Evolutionary conservation across 2,113 vertebrate genomes (phyloP).

Genomic region (Chamaea fasciata): DNA sequence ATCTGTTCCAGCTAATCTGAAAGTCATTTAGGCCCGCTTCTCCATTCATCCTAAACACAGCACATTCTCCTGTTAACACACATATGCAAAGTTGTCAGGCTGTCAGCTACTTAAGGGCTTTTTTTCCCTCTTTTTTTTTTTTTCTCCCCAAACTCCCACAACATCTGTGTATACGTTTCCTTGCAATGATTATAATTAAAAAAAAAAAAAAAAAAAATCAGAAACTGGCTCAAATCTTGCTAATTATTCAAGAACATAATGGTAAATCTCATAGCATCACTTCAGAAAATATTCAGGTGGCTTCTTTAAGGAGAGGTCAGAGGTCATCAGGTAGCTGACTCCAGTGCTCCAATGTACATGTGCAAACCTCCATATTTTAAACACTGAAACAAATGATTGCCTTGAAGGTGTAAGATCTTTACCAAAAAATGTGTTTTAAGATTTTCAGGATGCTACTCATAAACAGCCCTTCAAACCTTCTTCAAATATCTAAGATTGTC

Average conservation of each 20-base stretch:
- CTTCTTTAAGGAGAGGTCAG: background rate
- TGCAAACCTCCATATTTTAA: background rate
- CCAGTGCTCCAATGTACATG: background rate
- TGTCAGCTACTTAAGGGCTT: conserved; percentile 68
- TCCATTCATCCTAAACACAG: conserved; percentile 76
- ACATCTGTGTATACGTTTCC: conserved; percentile 72
- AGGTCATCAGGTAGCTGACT: background rate
- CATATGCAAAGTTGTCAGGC: conserved; percentile 78
- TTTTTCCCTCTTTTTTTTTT: background rate
- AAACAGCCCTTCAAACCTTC: background rate
- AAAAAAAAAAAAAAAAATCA: background rate
- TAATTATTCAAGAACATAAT: background rate
- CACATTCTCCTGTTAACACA: conserved; percentile 82
- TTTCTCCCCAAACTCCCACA: conserved; percentile 42
- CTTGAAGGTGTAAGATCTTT: background rate
- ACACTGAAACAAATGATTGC: background rate
- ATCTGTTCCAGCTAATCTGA: conserved; percentile 92
- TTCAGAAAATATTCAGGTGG: background rate
- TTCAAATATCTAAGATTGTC: background rate
- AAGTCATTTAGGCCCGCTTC: conserved; percentile 82
- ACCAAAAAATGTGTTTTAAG: background rate
- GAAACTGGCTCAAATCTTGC: background rate
- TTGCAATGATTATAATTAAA: background rate
- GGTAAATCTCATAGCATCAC: background rate
- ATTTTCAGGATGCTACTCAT: background rate